phyloP scores from a whole-genome alignment of 2,888 invertebrate species.

The Tachina lurida region DNA sequence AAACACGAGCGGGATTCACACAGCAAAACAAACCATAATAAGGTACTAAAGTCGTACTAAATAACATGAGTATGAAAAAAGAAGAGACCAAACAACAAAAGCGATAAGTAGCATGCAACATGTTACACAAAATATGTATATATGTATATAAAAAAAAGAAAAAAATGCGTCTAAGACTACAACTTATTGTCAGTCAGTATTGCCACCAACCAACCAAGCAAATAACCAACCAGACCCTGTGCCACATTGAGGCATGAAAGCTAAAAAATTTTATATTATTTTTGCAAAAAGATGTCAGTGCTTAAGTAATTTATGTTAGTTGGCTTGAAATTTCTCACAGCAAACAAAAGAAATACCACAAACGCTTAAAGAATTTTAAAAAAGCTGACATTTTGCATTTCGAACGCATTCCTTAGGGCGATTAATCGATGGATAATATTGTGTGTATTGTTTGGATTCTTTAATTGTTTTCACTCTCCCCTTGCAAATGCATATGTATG shows the following conservation, averaged over 20 bases:
- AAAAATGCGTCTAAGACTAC: constrained; percentile 47
- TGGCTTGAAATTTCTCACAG: constrained; percentile 72
- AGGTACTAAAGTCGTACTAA: constrained; percentile 39
- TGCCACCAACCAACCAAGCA: constrained; percentile 37
- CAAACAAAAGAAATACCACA: constrained; percentile 81
- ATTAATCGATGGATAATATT: constrained; percentile 69
- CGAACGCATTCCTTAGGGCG: constrained; percentile 81
- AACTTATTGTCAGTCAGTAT: constrained; percentile 65
- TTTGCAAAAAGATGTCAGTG: constrained; percentile 62
- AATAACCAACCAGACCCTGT: constrained; percentile 12
- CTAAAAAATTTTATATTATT: constrained; percentile 20
- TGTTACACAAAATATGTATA: constrained; percentile 59
- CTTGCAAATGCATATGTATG: not conserved
- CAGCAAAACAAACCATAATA: constrained; percentile 38
- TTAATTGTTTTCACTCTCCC: constrained; percentile 73
- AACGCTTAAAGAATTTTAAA: constrained; percentile 76
- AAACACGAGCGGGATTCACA: constrained; percentile 54
- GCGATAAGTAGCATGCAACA: constrained; percentile 71
- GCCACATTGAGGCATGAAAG: constrained; percentile 43
- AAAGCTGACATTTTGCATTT: constrained; percentile 82
- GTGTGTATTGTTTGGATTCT: constrained; percentile 76
- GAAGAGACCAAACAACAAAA: constrained; percentile 20
- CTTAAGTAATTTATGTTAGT: constrained; percentile 71
- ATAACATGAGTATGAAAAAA: constrained; percentile 3
- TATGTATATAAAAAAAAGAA: constrained; percentile 17